Evolutionary conservation across 2,888 invertebrate species (phyloP).

Genomic region (Erebia epiphron): DNA sequence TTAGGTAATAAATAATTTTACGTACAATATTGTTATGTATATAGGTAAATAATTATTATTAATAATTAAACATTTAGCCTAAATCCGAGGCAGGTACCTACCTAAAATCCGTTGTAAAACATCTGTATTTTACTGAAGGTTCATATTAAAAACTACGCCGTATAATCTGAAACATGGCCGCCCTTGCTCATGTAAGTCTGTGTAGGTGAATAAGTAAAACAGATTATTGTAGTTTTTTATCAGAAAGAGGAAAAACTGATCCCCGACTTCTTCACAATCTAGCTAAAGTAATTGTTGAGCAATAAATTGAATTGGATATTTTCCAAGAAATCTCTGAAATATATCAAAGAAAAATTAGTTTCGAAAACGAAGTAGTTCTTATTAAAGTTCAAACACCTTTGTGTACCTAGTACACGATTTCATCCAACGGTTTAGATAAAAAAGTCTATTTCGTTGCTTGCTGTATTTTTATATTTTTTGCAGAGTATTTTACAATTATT

Average conservation of each 20-base stretch:
- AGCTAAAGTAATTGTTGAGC: neutral
- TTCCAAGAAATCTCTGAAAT: conserved; percentile 28
- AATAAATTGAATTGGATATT: conserved; percentile 11
- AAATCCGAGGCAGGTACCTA: too few species aligned
- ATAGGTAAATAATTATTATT: too few species aligned
- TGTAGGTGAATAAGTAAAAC: too few species aligned
- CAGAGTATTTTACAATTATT: conserved; percentile 41
- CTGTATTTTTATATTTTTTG: conserved; percentile 41
- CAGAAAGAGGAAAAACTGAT: conserved; percentile 14
- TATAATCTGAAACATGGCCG: neutral
- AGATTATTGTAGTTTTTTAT: too few species aligned
- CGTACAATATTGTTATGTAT: too few species aligned
- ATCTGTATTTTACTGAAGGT: too few species aligned
- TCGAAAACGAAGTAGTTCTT: conserved; percentile 26
- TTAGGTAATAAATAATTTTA: too few species aligned
- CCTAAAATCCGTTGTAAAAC: too few species aligned
- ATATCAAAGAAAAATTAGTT: conserved; percentile 26
- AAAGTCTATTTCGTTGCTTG: conserved; percentile 52
- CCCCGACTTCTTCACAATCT: neutral
- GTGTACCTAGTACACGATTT: conserved; percentile 47
- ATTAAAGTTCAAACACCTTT: conserved; percentile 51
- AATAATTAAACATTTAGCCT: too few species aligned
- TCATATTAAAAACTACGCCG: too few species aligned
- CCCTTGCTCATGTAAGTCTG: too few species aligned
- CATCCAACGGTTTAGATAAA: conserved; percentile 52